A percentile compares a stretch with the other conserved stretches of the same genome.
Conservation (phyloP, 2,113 vertebrate genomes). For the Reinhardtius hippoglossoides region DNA sequence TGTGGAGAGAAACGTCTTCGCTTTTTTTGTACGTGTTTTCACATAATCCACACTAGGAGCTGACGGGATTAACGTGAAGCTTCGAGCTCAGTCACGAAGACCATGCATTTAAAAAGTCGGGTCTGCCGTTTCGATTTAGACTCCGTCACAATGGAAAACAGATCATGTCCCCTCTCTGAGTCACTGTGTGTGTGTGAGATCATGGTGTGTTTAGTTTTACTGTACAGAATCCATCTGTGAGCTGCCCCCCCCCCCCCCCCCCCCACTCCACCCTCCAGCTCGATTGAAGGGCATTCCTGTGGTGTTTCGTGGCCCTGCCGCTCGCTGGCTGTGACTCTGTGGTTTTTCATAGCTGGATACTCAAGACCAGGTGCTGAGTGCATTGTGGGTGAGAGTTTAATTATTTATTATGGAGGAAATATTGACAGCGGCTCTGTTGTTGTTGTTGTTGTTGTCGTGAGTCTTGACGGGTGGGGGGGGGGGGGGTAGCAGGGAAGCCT, state of each 20-base stretch:
- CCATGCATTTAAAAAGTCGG: constrained; percentile 13
- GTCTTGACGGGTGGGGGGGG: constrained; percentile 28
- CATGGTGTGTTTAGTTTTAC: constrained; percentile 57
- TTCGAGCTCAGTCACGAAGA: constrained; percentile 4
- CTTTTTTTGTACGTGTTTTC: neutral
- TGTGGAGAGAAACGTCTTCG: neutral
- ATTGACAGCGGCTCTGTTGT: constrained; percentile 34
- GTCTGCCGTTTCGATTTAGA: constrained; percentile 31
- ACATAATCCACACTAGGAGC: neutral
- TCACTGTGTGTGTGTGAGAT: constrained; percentile 41
- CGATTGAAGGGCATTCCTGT: constrained; percentile 74
- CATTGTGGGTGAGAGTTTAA: constrained; percentile 29
- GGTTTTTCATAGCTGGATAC: constrained; percentile 48
- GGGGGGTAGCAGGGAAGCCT: neutral
- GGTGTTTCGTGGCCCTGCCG: constrained; percentile 49
- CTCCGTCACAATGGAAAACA: constrained; percentile 52
- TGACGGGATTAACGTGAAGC: constrained; percentile 7
- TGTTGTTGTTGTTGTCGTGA: constrained; percentile 33
- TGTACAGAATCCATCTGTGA: constrained; percentile 66
- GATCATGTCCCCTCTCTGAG: constrained; percentile 32
- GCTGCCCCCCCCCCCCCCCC: neutral
- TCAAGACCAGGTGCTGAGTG: constrained; percentile 69
- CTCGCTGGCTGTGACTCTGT: constrained; percentile 40
- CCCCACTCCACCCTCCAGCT: neutral
- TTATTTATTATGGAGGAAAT: constrained; percentile 52